Percentiles rank a stretch among this genome's conserved stretches.
Conservation (phyloP, 2,113 vertebrate species). For the Semnornis frantzii region DNA sequence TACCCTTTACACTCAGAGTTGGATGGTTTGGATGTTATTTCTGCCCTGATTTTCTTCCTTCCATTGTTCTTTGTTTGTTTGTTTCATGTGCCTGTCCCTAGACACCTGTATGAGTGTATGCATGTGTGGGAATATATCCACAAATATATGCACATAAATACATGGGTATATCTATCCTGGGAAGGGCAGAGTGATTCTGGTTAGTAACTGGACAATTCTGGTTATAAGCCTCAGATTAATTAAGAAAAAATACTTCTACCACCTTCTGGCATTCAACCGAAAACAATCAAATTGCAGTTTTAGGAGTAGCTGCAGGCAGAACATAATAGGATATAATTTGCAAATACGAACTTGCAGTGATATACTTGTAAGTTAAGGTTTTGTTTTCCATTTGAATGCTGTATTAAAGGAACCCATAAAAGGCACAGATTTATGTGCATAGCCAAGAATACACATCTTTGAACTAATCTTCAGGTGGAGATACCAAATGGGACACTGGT, state of each 20-base stretch:
- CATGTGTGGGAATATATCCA: background rate
- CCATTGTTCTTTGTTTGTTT: background rate
- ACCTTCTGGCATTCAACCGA: background rate
- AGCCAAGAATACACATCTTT: background rate
- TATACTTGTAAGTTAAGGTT: background rate
- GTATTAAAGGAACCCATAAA: background rate
- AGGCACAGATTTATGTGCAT: background rate
- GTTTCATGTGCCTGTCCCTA: background rate
- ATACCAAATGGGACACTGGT: too few relatives aligned
- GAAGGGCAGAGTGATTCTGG: background rate
- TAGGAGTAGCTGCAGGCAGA: background rate
- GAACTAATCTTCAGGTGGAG: background rate
- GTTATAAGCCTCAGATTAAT: background rate
- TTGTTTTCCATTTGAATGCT: background rate
- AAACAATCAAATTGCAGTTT: background rate
- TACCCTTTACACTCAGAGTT: background rate
- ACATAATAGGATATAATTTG: background rate
- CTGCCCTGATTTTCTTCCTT: background rate
- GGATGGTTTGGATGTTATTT: background rate
- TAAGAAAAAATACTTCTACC: background rate
- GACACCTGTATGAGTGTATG: accelerated
- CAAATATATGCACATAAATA: background rate
- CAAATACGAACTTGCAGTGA: background rate
- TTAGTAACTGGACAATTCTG: background rate
- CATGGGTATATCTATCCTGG: background rate